Conservation (phyloP, 2,113 vertebrate genomes). For the Hystrix cristata region DNA sequence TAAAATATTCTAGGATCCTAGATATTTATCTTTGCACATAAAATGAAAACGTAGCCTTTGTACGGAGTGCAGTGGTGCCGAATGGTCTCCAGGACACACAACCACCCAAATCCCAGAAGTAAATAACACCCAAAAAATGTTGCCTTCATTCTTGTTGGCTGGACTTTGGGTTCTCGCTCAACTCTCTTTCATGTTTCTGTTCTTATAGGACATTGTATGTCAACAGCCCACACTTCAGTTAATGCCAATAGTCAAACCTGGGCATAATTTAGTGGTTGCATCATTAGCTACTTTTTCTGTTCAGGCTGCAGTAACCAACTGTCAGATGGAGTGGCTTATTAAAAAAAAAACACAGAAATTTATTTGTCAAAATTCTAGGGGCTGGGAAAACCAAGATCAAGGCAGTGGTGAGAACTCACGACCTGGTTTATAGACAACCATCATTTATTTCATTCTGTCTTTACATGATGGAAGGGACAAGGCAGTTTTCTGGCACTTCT, state of each 20-base stretch:
- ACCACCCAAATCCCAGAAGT: conserved; percentile 63
- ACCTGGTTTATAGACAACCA: background rate
- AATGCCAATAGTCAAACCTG: background rate
- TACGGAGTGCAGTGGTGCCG: conserved; percentile 21
- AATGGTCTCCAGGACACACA: conserved; percentile 26
- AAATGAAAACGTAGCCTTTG: conserved; percentile 60
- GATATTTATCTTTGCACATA: conserved; percentile 54
- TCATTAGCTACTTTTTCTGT: background rate
- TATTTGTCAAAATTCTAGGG: background rate
- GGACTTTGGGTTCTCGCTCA: background rate
- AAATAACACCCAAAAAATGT: conserved; percentile 68
- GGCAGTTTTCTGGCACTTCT: background rate
- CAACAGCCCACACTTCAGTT: no score
- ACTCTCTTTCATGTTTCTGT: conserved; percentile 31
- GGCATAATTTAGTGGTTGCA: background rate
- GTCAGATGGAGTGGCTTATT: background rate
- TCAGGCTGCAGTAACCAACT: background rate
- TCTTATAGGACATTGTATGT: background rate
- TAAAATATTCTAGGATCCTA: background rate
- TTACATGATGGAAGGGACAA: background rate
- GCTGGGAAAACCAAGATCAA: background rate
- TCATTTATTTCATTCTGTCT: background rate
- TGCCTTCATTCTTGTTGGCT: conserved; percentile 41
- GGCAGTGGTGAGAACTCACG: background rate
- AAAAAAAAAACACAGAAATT: background rate